Evolutionary conservation across 2,113 vertebrate species (phyloP).

Genomic region (Protobothrops mucrosquamatus): DNA sequence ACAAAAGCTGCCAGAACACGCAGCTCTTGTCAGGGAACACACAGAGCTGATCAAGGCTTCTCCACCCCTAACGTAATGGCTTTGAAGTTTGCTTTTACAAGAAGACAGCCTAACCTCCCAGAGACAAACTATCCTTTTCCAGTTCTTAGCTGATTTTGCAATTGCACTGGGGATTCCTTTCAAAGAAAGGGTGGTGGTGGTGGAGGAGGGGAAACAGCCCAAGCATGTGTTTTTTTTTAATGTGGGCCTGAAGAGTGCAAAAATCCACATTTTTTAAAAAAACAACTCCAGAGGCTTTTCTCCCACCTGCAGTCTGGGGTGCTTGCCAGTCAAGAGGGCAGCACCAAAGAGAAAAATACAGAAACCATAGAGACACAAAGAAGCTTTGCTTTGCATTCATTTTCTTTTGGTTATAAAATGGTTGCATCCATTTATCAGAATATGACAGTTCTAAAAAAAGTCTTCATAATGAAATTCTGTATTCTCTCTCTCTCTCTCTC

Average conservation of each 20-base stretch:
- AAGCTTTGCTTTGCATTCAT: background rate
- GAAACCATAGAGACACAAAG: background rate
- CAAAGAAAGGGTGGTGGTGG: background rate
- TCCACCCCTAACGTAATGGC: background rate
- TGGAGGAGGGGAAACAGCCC: background rate
- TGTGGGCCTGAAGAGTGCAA: background rate
- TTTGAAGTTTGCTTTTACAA: constrained; percentile 48
- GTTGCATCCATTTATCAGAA: background rate
- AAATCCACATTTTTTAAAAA: background rate
- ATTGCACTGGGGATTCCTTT: background rate
- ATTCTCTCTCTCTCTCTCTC: too few species aligned
- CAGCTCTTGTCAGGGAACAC: background rate
- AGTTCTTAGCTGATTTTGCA: constrained; percentile 21
- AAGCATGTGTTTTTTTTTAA: background rate
- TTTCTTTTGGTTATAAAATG: background rate
- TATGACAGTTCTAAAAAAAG: background rate
- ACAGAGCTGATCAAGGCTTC: background rate
- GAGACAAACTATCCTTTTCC: background rate
- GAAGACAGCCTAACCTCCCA: background rate
- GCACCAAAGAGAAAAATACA: background rate
- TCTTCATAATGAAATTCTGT: background rate
- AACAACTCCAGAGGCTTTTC: background rate
- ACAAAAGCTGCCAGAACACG: constrained; percentile 2
- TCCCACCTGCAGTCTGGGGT: background rate
- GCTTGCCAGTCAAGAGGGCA: background rate